phyloP scores from a whole-genome alignment of 2,113 vertebrate species.

The Motacilla alba region DNA sequence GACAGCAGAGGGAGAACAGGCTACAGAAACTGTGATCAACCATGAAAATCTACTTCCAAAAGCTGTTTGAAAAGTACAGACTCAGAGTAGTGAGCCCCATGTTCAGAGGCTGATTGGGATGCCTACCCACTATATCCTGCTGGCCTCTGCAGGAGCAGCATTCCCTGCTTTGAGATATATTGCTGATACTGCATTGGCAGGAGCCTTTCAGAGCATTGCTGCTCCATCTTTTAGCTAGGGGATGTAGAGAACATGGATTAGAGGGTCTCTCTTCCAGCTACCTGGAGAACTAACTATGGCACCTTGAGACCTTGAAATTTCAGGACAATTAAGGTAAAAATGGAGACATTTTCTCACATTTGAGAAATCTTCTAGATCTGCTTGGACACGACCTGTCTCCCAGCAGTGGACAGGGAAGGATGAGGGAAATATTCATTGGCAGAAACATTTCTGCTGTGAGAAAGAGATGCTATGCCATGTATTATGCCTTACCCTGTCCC shows the following conservation, averaged over 20 bases:
- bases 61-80: neutral
- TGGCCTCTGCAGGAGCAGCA: neutral
- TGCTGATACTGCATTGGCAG: neutral
- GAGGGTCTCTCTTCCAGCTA: neutral
- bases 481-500: neutral
- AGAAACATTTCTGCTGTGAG: neutral
- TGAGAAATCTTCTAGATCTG: neutral
- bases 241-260: neutral
- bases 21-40: neutral
- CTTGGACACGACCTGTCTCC: neutral
- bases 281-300: neutral
- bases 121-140: neutral
- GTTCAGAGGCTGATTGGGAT: neutral
- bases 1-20: neutral
- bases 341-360: neutral
- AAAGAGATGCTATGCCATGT: accelerated
- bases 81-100: neutral
- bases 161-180: neutral
- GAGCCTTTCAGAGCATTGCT: neutral
- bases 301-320: neutral
- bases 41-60: neutral
- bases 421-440: neutral
- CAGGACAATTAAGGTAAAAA: neutral
- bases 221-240: neutral
- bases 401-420: neutral